Percentiles rank a stretch among this genome's conserved stretches.
Conservation (phyloP, 2,797 vertebrate genomes). For the Allobates femoralis region DNA sequence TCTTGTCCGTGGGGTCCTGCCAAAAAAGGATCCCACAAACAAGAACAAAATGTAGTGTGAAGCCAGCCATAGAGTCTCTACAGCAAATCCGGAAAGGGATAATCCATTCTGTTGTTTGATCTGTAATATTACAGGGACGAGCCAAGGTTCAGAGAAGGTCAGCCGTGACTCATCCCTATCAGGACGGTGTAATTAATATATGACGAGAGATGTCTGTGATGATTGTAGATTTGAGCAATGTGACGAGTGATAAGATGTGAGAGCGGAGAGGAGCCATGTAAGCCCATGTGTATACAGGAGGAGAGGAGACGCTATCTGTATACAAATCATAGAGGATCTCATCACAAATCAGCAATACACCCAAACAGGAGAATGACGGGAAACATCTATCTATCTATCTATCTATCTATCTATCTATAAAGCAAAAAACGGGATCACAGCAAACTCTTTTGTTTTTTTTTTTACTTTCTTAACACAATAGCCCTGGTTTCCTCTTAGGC, state of each 20-base stretch:
- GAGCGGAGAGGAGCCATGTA: too few relatives aligned
- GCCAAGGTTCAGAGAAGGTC: neutral
- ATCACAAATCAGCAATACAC: neutral
- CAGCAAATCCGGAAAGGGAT: neutral
- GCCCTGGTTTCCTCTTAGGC: too few relatives aligned
- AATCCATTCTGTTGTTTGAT: neutral
- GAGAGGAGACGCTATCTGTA: neutral
- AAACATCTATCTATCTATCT: too few relatives aligned
- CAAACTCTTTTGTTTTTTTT: too few relatives aligned
- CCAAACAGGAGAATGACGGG: neutral
- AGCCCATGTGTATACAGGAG: neutral
- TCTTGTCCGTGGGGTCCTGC: too few relatives aligned
- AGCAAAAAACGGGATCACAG: too few relatives aligned
- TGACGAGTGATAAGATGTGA: too few relatives aligned
- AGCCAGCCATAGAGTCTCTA: neutral
- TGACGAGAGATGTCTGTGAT: neutral
- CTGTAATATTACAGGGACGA: neutral
- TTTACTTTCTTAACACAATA: too few relatives aligned
- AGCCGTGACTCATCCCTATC: neutral
- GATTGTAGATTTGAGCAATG: neutral
- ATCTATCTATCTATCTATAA: too few relatives aligned
- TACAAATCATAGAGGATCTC: neutral
- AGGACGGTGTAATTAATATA: neutral
- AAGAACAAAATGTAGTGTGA: too few relatives aligned
- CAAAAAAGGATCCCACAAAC: too few relatives aligned